Evolutionary conservation across 2,113 vertebrate species (phyloP).

Genomic region (Polyodon spathula): DNA sequence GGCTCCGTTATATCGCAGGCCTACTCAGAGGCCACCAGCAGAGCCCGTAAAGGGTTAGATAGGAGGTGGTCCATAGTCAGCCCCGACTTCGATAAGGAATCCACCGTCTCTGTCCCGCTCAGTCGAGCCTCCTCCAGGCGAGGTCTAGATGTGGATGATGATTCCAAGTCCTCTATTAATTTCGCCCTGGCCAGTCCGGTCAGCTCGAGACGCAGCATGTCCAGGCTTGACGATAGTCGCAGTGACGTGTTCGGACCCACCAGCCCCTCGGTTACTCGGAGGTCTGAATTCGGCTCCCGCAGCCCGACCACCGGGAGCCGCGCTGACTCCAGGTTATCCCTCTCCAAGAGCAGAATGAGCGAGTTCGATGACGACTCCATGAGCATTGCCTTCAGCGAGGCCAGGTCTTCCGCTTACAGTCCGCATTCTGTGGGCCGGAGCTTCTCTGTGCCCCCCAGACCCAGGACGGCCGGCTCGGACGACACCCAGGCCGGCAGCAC

Average conservation of each 20-base stretch:
- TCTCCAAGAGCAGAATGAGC: conserved; percentile 63
- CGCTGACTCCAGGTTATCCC: conserved; percentile 60
- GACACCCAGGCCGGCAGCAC: conserved; percentile 26
- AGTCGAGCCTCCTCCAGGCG: conserved; percentile 63
- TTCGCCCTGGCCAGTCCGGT: conserved; percentile 59
- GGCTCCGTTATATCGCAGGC: conserved; percentile 62
- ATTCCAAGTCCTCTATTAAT: conserved; percentile 63
- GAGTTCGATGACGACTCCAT: conserved; percentile 64
- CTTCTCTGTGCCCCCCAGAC: conserved; percentile 76
- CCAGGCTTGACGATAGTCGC: conserved; percentile 45
- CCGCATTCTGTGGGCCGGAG: conserved; percentile 72
- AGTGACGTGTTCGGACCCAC: conserved; percentile 34
- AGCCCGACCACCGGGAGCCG: conserved; percentile 56
- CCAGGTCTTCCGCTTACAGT: conserved; percentile 52
- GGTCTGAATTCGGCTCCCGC: conserved; percentile 35
- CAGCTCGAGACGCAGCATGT: conserved; percentile 50
- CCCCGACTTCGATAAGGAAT: conserved; percentile 66
- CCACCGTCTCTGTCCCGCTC: conserved; percentile 46
- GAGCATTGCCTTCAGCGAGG: conserved; percentile 58
- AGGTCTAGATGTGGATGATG: conserved; percentile 52
- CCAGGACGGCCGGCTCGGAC: conserved; percentile 40
- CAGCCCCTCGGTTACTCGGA: conserved; percentile 50
- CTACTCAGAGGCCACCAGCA: conserved; percentile 59
- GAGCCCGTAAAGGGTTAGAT: conserved; percentile 61
- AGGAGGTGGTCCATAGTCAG: conserved; percentile 67